A percentile compares a stretch with the other conserved stretches of the same genome.
Evolutionary conservation across 2,888 invertebrate genomes (phyloP).

Genomic region (Spodoptera exigua): DNA sequence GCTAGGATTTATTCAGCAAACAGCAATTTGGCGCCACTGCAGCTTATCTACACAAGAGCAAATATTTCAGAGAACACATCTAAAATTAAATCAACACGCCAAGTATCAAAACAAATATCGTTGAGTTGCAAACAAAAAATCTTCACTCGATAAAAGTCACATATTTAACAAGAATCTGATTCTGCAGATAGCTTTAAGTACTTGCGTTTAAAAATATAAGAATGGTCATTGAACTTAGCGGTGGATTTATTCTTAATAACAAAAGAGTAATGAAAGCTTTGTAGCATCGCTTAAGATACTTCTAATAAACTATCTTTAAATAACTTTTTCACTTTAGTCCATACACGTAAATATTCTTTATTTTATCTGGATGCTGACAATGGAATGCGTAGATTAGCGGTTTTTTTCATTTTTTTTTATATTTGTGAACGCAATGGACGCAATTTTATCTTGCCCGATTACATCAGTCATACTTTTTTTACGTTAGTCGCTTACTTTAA

Average conservation of each 20-base stretch:
- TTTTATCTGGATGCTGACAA: not conserved
- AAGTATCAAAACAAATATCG: slow-evolving; percentile 7
- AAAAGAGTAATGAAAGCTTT: slow-evolving; percentile 31
- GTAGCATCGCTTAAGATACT: slow-evolving; percentile 18
- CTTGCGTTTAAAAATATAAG: slow-evolving; percentile 29
- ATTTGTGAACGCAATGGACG: no score
- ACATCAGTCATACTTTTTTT: no score
- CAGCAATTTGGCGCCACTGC: no score
- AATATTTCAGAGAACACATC: not conserved
- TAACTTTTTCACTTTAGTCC: slow-evolving; percentile 33
- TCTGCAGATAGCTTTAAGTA: not conserved
- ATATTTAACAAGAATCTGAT: slow-evolving; percentile 27
- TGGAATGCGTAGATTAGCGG: no score
- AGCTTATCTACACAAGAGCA: not conserved
- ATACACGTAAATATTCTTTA: slow-evolving; percentile 23
- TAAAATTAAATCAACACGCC: not conserved
- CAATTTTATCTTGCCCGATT: no score
- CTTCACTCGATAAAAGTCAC: slow-evolving; percentile 8
- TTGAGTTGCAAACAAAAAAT: slow-evolving; percentile 5
- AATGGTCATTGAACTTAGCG: slow-evolving; percentile 28
- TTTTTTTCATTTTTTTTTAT: no score
- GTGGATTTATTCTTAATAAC: slow-evolving; percentile 26
- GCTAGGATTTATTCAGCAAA: no score
- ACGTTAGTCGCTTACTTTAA: no score
- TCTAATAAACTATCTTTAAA: slow-evolving; percentile 30